Evolutionary conservation across 2,888 invertebrate species (phyloP), one percentile per base, ranked within the genome.

Genomic region (Physocephala rufipes): DNA sequence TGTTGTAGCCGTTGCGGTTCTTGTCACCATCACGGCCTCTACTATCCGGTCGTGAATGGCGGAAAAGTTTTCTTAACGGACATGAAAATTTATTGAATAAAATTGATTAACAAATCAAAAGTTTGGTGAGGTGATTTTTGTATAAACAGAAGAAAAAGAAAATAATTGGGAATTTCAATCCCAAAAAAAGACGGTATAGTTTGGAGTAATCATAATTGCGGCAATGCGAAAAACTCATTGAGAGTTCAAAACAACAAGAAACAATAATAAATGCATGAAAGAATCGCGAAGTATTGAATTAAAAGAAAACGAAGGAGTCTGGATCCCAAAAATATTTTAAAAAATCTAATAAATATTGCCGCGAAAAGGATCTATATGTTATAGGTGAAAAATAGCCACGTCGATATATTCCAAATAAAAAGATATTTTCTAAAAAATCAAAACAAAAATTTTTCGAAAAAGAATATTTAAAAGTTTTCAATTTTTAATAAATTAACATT

Each of bases 61-160:
- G 36, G 30, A 51, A 65, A 65, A 51, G 28, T 65, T 65, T 53
- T 53, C 65, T 65, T 65, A 51, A 65, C 65, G 65, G 30, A 28
- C 26, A 47, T n/a, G 63, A 51, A 65, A 65, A 28, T 65, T 65
- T 51, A 65, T 65, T 65, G 28, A 65, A 65, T 65, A 65, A 65
- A 51, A 65, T 65, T 65, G 51, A 65, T 65, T 65, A 65, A 51
- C 30, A 65, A 19, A 65, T 51, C 51, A 51, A 49, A 65, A 65
- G 65, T 65, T 65, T 65, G 2, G 36, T 30, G 19, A 26, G 53
- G 21, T 21, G n/a, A n/a, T 53, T 15, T n/a, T 49, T n/a, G 19
- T 5, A 49, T 7, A 49, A 16, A 49, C 5, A n/a, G 5, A 15
- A 49, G n/a, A 5, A 16, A 49, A 49, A n/a, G n/a, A 13, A n/a